Conservation (phyloP, 2,113 vertebrate genomes). For the Dissostichus mawsoni region DNA sequence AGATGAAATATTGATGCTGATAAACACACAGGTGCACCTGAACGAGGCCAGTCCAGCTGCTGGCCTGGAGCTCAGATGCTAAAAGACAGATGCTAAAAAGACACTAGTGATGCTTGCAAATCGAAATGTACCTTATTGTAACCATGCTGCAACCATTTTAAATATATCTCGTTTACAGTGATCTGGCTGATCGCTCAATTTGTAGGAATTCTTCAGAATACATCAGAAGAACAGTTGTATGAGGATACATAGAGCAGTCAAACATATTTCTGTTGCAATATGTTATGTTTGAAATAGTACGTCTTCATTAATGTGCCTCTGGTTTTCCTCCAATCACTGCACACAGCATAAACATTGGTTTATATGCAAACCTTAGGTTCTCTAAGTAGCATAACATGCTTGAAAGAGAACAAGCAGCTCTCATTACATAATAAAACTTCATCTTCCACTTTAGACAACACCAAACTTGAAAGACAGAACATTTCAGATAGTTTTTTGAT, state of each 20-base stretch:
- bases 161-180: background rate
- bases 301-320: background rate
- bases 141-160: background rate
- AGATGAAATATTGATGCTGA: conserved; percentile 47
- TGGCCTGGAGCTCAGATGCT: conserved; percentile 4
- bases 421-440: conserved; percentile 3
- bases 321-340: background rate
- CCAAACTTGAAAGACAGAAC: conserved; percentile 7
- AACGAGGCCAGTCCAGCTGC: conserved; percentile 24
- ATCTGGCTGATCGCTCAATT: background rate
- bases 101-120: background rate
- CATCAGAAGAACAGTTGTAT: too few species aligned
- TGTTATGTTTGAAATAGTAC: background rate
- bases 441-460: conserved; percentile 4
- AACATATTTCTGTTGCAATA: background rate
- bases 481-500: conserved; percentile 14
- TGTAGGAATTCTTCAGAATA: too few species aligned
- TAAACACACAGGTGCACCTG: conserved; percentile 43
- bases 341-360: background rate
- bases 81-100: background rate
- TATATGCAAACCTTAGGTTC: background rate
- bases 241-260: background rate
- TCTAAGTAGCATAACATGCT: background rate
- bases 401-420: background rate
- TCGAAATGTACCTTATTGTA: background rate